phyloP scores from a whole-genome alignment of 1,140 invertebrate genomes.

The Leptinotarsa defecta region DNA sequence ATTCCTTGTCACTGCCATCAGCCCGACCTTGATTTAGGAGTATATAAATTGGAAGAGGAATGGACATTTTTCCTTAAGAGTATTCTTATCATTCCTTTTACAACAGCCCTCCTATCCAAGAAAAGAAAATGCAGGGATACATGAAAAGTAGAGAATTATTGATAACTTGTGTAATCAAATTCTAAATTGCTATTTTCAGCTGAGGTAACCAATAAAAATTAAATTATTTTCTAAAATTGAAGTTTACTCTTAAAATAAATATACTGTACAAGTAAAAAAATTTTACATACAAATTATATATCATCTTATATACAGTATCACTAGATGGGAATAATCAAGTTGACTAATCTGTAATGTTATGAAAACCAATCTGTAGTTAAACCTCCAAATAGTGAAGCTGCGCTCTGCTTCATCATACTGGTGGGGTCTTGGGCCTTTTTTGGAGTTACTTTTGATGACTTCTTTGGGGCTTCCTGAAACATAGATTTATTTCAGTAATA shows the following conservation, averaged over 20 bases:
- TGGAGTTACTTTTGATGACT: conserved; percentile 36
- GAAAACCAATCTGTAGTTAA: conserved; percentile 80
- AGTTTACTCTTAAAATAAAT: conserved; percentile 17
- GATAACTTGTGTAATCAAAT: conserved; percentile 2
- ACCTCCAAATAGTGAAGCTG: conserved; percentile 76
- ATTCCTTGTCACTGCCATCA: too few relatives aligned
- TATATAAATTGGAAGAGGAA: too few relatives aligned
- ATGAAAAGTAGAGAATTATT: too few relatives aligned
- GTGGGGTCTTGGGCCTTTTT: conserved; percentile 43
- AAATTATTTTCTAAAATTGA: conserved; percentile 4
- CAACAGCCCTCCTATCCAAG: too few relatives aligned
- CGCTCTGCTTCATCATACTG: conserved; percentile 65
- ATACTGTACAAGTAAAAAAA: conserved; percentile 26
- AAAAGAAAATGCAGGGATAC: too few relatives aligned
- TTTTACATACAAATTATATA: conserved; percentile 23
- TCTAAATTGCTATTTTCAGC: conserved; percentile 36
- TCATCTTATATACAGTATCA: conserved; percentile 23
- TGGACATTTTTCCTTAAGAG: background rate
- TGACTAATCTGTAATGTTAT: conserved; percentile 38
- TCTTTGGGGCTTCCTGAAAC: conserved; percentile 11
- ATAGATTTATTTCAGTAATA: background rate
- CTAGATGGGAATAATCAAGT: conserved; percentile 9
- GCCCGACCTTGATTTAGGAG: too few relatives aligned
- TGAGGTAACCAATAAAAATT: background rate
- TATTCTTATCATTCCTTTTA: too few relatives aligned